Percentiles rank a stretch among this genome's conserved stretches.
These are phyloP conservation scores for Tenthredo livida DNA, from an alignment of 2,888 invertebrate species.

Conservation along the genomic window DNA sequence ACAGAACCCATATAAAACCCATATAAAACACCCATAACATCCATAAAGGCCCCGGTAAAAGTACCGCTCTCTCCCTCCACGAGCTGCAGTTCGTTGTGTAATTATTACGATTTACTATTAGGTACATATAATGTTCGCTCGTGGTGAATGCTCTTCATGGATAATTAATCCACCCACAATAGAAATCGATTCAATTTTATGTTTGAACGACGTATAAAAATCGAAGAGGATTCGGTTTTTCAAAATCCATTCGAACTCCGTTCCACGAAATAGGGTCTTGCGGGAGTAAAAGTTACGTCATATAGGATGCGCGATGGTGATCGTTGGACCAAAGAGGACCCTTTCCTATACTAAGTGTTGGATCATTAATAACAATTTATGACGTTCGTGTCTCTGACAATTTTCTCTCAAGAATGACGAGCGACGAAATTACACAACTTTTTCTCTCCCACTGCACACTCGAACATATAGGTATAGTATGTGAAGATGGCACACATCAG, in stretches of 20 bases:
- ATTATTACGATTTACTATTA: slow-evolving; percentile 1
- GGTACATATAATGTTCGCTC: too few relatives aligned
- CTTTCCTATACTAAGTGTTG: background rate
- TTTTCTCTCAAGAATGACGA: background rate
- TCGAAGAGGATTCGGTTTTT: background rate
- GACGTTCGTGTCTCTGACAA: background rate
- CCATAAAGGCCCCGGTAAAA: background rate
- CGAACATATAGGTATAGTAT: background rate
- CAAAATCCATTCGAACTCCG: background rate
- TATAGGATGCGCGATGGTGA: background rate
- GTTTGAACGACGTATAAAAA: background rate
- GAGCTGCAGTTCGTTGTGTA: background rate
- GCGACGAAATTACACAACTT: slow-evolving; percentile 2
- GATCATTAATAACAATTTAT: slow-evolving; percentile 42
- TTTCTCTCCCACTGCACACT: background rate
- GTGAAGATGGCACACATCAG: background rate
- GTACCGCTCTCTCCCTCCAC: background rate
- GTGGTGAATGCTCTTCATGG: background rate
- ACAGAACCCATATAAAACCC: slow-evolving; percentile 32
- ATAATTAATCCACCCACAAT: background rate
- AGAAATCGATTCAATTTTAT: background rate
- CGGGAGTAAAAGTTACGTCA: background rate
- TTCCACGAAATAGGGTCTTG: slow-evolving; percentile 3
- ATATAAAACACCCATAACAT: slow-evolving; percentile 28
- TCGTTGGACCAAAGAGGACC: background rate